Evolutionary conservation across 2,797 vertebrate species (phyloP), one percentile per base, ranked within the genome.

Genomic region (Atherinosoma microstoma): DNA sequence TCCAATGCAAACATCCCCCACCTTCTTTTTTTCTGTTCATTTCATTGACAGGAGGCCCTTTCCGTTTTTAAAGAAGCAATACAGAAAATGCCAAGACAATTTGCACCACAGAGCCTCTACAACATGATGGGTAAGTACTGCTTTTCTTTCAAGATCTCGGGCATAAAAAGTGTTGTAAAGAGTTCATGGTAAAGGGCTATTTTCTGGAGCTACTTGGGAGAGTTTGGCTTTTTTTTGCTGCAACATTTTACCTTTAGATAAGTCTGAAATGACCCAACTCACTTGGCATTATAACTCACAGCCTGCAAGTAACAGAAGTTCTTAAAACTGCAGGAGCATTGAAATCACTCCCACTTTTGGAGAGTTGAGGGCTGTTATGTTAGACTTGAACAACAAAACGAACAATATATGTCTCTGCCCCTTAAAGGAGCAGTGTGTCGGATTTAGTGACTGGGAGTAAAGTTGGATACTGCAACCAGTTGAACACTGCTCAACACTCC

Each of bases 101-200:
- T 99, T 95, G 97, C 98, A 77, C 97, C 98, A n/a, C 98, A 99
- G 91, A 99, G 98, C 85, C 96, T 99, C 71, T 99, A 98, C 93
- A 99, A 99, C 93, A 99, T 99, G 98, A 98, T 99, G 96, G 98
- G 98, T 99, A 92, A 96, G 97, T 93, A 67, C 63, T 42, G 71
- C 58, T 84, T 84, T 80, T 70, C 61, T 80, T 76, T 79, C 51
- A 38, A 3, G 4, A 45, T 22, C 59, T 11, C 18, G 16, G 65
- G 45, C 49, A 64, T 36, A 49, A 71, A 59, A 56, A 53, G 58
- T 68, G 4, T 40, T 38, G 47, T 32, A 6, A 56, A 2, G 27
- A 16, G 45, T 27, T 27, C 27, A n/a, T 27, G 3, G 27, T 54
- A 3, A 29, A 11, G 34, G 32, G 1, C 11, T 49, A 12, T n/a